These are phyloP conservation scores for Corythornis madagascariensis DNA, from an alignment of 2,113 vertebrate genomes.

Conservation along the genomic window DNA sequence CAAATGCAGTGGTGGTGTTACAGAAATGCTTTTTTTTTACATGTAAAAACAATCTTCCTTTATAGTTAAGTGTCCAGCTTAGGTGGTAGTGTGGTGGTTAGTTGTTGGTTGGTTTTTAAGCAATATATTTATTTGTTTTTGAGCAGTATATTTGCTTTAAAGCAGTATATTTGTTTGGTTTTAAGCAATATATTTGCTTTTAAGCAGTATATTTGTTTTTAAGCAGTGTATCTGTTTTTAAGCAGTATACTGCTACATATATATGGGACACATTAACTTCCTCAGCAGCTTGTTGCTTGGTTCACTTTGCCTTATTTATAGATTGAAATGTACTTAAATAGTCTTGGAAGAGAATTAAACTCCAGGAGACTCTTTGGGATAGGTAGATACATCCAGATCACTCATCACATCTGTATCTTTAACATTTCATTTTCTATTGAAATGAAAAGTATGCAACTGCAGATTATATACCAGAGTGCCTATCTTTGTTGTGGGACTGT, in stretches of 20 bases:
- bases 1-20: neutral
- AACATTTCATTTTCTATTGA: conserved; percentile 4
- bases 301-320: conserved; percentile 40
- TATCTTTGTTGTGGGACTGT: neutral
- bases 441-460: neutral
- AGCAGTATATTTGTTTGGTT: neutral
- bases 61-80: neutral
- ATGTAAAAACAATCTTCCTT: neutral
- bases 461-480: neutral
- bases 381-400: neutral
- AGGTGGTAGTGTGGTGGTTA: neutral
- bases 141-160: neutral
- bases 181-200: neutral
- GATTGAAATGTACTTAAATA: conserved; percentile 38
- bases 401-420: neutral
- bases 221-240: neutral
- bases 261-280: conserved; percentile 35
- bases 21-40: neutral
- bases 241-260: neutral
- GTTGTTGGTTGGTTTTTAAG: neutral
- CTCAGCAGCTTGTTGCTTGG: conserved; percentile 42
- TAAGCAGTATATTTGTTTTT: neutral
- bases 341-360: conserved; percentile 55
- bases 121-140: neutral
- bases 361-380: conserved; percentile 27